Percentiles rank a stretch among this genome's conserved stretches.
Conservation (phyloP, 2,113 vertebrate genomes). For the Osmerus eperlanus region DNA sequence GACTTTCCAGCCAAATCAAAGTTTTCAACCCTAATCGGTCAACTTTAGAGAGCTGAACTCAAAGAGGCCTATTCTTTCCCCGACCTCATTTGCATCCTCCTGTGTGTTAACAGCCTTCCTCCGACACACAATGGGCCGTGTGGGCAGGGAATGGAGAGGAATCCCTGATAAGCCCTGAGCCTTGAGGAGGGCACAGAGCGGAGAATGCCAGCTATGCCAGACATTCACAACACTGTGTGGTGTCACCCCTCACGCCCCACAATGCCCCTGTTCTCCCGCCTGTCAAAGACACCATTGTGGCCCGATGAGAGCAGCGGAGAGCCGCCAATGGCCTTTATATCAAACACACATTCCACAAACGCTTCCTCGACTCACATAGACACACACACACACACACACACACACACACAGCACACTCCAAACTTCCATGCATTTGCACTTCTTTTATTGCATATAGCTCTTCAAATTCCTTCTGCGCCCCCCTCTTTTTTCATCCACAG, state of each 20-base stretch:
- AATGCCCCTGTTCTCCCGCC: slow-evolving; percentile 90
- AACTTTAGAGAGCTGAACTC: slow-evolving; percentile 35
- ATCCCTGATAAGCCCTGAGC: slow-evolving; percentile 74
- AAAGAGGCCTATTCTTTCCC: slow-evolving; percentile 51
- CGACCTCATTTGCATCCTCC: slow-evolving; percentile 56
- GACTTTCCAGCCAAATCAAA: neutral
- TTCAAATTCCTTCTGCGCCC: slow-evolving; percentile 53
- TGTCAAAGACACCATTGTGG: slow-evolving; percentile 96
- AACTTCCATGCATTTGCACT: slow-evolving; percentile 48
- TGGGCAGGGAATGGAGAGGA: slow-evolving; percentile 72
- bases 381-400: slow-evolving; percentile 76
- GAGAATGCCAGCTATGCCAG: slow-evolving; percentile 89
- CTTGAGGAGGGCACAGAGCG: slow-evolving; percentile 73
- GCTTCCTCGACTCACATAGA: slow-evolving; percentile 62
- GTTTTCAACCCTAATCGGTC: slow-evolving; percentile 29
- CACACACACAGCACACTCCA: slow-evolving; percentile 75
- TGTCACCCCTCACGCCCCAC: slow-evolving; percentile 79
- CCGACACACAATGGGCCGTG: slow-evolving; percentile 42
- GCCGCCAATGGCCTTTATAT: slow-evolving; percentile 91
- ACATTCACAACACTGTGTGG: slow-evolving; percentile 96
- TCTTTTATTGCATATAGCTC: slow-evolving; percentile 28
- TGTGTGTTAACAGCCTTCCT: slow-evolving; percentile 39
- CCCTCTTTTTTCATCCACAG: slow-evolving; percentile 65
- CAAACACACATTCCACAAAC: slow-evolving; percentile 90
- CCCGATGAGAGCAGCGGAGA: slow-evolving; percentile 75